Conservation (phyloP, 2,888 invertebrate genomes). For the Cephalotes varians region DNA sequence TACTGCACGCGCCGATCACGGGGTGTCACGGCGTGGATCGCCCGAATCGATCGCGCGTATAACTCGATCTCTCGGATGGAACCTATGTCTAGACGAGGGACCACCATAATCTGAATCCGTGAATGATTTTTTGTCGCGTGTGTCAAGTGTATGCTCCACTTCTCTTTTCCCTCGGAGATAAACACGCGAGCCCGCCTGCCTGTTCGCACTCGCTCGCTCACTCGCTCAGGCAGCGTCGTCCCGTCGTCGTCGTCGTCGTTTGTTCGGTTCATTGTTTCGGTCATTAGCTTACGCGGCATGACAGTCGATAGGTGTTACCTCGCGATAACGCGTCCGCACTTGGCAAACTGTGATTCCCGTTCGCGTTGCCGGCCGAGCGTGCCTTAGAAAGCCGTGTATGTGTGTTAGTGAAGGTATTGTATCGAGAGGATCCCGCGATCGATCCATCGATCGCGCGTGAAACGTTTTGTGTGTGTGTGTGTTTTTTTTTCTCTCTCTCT, state of each 20-base stretch:
- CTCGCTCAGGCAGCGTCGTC: background rate
- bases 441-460: slow-evolving; percentile 26
- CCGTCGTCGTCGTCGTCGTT: slow-evolving; percentile 18
- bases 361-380: slow-evolving; percentile 71
- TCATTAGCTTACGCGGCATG: slow-evolving; percentile 78
- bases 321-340: slow-evolving; percentile 75
- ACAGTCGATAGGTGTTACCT: slow-evolving; percentile 79
- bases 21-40: slow-evolving; percentile 34
- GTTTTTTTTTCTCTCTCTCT: background rate
- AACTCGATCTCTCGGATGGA: slow-evolving; percentile 16
- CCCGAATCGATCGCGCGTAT: slow-evolving; percentile 38
- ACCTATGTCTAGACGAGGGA: background rate
- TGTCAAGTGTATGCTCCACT: slow-evolving; percentile 70
- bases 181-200: slow-evolving; percentile 27
- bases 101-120: slow-evolving; percentile 63
- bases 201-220: no score
- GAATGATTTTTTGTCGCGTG: slow-evolving; percentile 63
- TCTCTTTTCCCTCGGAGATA: slow-evolving; percentile 70
- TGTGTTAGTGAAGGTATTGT: slow-evolving; percentile 63
- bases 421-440: slow-evolving; percentile 12
- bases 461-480: background rate
- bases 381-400: slow-evolving; percentile 68
- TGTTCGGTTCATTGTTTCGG: slow-evolving; percentile 77
- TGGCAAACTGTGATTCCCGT: slow-evolving; percentile 72
- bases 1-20: slow-evolving; percentile 1